These are phyloP conservation scores for Varanus komodoensis DNA, from an alignment of 2,113 vertebrate genomes.

Conservation along the genomic window DNA sequence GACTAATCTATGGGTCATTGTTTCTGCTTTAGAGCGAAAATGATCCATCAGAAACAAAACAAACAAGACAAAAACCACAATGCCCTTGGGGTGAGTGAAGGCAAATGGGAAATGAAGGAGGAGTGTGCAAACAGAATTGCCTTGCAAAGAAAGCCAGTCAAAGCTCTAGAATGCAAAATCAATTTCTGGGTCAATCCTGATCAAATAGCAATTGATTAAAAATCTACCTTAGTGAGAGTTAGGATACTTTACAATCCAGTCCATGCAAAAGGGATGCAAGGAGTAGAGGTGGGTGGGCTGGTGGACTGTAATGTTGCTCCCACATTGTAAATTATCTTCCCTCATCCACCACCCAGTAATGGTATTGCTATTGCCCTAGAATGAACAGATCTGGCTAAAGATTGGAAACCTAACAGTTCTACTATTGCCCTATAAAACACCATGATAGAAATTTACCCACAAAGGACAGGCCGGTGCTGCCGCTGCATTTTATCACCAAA, in stretches of 20 bases:
- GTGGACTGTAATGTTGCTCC: neutral
- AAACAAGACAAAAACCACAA: neutral
- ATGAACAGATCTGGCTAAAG: neutral
- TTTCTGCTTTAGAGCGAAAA: neutral
- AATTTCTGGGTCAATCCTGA: neutral
- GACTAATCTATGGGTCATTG: slow-evolving; percentile 1
- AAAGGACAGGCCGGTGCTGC: neutral
- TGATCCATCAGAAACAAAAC: slow-evolving; percentile 4
- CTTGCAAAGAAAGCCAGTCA: neutral
- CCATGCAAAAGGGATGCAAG: neutral
- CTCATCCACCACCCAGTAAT: neutral
- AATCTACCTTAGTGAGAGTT: neutral
- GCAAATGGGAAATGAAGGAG: neutral
- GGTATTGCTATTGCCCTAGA: neutral
- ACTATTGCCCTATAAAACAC: neutral
- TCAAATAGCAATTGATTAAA: slow-evolving; percentile 3
- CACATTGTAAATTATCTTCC: neutral
- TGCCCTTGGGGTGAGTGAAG: neutral
- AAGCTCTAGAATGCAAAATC: slow-evolving; percentile 12
- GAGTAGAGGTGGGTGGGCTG: too few species aligned
- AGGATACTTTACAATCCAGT: neutral
- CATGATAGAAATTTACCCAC: neutral
- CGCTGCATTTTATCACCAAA: neutral
- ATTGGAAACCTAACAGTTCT: neutral
- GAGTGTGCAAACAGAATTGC: neutral